These are phyloP conservation scores for Gila orcuttii DNA, from an alignment of 2,113 vertebrate genomes.

Conservation along the genomic window DNA sequence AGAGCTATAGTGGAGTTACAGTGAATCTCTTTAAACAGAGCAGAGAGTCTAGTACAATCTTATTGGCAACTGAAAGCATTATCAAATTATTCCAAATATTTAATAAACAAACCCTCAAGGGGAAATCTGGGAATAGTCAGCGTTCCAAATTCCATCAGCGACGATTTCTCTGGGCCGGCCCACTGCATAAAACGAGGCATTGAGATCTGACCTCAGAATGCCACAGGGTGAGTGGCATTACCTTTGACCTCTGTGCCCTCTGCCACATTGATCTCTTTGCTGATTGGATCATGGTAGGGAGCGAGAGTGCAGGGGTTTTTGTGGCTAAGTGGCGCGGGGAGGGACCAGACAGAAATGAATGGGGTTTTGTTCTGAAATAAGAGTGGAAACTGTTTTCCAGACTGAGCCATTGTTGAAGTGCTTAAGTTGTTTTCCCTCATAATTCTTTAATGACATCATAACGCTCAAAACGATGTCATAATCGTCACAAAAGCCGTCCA, in stretches of 20 bases:
- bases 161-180: neutral
- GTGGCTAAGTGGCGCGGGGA: neutral
- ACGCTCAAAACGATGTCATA: conserved; percentile 19
- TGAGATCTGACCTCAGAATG: conserved; percentile 43
- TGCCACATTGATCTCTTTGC: conserved; percentile 39
- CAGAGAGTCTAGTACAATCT: neutral
- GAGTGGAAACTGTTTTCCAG: neutral
- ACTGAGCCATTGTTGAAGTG: conserved; percentile 1
- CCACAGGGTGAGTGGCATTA: conserved; percentile 33
- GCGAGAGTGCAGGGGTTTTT: neutral
- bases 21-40: neutral
- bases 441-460: conserved; percentile 53
- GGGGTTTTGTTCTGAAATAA: conserved; percentile 44
- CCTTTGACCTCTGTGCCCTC: conserved; percentile 49
- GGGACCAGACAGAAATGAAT: conserved; percentile 41
- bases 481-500: neutral
- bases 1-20: neutral
- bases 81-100: conserved; percentile 20
- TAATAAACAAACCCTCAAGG: conserved; percentile 10
- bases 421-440: conserved; percentile 21
- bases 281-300: conserved; percentile 12
- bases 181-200: conserved; percentile 33
- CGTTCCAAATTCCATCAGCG: neutral
- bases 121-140: conserved; percentile 1
- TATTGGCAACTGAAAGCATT: neutral